These are phyloP conservation scores for Rhynchotus rufescens DNA, from an alignment of 2,797 vertebrate genomes.

Conservation along the genomic window DNA sequence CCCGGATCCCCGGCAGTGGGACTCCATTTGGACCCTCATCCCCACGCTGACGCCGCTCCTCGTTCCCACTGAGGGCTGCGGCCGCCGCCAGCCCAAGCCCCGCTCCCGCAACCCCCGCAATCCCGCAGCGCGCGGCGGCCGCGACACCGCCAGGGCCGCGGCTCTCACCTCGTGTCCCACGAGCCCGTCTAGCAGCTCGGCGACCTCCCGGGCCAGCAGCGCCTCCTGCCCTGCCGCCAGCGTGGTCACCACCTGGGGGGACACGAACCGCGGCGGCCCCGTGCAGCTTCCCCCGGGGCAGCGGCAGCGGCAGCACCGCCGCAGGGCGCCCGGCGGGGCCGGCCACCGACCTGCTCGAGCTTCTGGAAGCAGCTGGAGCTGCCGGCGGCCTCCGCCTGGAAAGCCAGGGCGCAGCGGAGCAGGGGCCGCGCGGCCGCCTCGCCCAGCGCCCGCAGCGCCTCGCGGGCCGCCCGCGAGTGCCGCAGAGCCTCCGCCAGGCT, in stretches of 20 bases:
- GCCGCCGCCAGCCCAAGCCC: too few species aligned
- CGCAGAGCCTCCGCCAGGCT: slow-evolving; percentile 84
- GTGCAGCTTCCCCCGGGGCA: too few species aligned
- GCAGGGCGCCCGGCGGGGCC: too few species aligned
- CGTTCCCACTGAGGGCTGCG: background rate
- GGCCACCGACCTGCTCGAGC: slow-evolving; percentile 85
- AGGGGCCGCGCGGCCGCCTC: slow-evolving; percentile 74
- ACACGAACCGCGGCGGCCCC: background rate
- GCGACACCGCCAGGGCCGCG: background rate
- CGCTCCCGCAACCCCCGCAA: too few species aligned
- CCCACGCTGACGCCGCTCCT: background rate
- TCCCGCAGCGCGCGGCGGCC: too few species aligned
- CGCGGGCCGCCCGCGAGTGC: slow-evolving; percentile 71
- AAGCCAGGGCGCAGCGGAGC: slow-evolving; percentile 81
- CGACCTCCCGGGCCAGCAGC: slow-evolving; percentile 58
- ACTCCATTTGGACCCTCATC: background rate
- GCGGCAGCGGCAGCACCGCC: too few species aligned
- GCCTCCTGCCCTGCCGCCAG: slow-evolving; percentile 43
- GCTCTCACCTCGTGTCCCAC: slow-evolving; percentile 13
- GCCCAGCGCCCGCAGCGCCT: slow-evolving; percentile 61
- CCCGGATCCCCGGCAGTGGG: background rate
- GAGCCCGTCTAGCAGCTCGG: background rate
- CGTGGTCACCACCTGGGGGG: slow-evolving; percentile 53
- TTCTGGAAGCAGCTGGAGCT: slow-evolving; percentile 86
- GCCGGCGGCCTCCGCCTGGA: slow-evolving; percentile 82